These are phyloP conservation scores for Cisticola juncidis DNA, from an alignment of 2,113 vertebrate species.

Conservation along the genomic window DNA sequence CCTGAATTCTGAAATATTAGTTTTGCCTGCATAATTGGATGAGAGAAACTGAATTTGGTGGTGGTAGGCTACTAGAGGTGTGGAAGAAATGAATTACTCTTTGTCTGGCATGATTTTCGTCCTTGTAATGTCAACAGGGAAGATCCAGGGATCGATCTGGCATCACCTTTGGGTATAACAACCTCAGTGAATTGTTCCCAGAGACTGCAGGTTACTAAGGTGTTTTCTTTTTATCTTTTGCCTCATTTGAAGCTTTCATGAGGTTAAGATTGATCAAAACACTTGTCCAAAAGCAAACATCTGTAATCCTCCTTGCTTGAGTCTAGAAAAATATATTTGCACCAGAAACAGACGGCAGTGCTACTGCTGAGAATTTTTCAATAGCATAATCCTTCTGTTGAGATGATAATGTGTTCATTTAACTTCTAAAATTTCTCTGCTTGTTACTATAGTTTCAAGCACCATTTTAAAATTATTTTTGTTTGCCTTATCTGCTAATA, in stretches of 20 bases:
- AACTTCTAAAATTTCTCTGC: neutral
- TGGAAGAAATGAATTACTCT: neutral
- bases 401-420: neutral
- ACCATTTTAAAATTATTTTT: neutral
- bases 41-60: neutral
- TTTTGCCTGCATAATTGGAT: neutral
- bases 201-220: conserved; percentile 6
- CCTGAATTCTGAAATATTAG: neutral
- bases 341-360: neutral
- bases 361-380: neutral
- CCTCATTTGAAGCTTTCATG: conserved; percentile 44
- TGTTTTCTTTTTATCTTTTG: conserved; percentile 51
- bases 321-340: neutral
- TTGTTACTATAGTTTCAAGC: neutral
- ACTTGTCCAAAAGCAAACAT: conserved; percentile 27
- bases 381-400: neutral
- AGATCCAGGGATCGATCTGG: neutral
- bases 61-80: neutral
- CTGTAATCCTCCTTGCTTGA: conserved; percentile 1
- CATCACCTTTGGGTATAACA: conserved; percentile 36
- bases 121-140: neutral
- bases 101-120: conserved; percentile 6
- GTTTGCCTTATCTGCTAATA: neutral
- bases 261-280: conserved; percentile 46
- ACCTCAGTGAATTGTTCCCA: conserved; percentile 12